These are phyloP conservation scores for Sinopyrophorus schimmeli DNA, from an alignment of 2,888 invertebrate genomes.

Conservation along the genomic window DNA sequence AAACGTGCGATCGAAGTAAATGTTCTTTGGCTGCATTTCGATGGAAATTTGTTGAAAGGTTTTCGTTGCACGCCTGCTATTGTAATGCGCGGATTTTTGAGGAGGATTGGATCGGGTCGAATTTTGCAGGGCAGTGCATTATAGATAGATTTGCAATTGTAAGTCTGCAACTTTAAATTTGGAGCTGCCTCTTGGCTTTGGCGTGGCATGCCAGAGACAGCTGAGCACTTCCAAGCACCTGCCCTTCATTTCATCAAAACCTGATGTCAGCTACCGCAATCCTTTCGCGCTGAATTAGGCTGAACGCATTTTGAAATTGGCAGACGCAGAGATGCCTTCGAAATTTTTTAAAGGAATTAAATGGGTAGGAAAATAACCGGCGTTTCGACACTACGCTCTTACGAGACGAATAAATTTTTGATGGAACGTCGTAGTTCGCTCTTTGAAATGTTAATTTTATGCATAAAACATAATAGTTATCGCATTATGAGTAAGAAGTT, in stretches of 20 bases:
- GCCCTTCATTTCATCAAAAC: slow-evolving; percentile 44
- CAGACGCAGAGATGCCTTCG: slow-evolving; percentile 5
- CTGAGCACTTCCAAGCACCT: slow-evolving; percentile 41
- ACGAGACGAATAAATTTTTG: no score
- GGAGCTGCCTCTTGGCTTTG: slow-evolving; percentile 26
- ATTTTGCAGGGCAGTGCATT: slow-evolving; percentile 30
- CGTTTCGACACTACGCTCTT: no score
- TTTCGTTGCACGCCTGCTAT: no score
- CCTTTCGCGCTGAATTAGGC: slow-evolving; percentile 30
- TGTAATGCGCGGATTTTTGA: no score
- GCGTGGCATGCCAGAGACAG: slow-evolving; percentile 39
- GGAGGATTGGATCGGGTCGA: slow-evolving; percentile 12
- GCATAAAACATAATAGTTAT: no score
- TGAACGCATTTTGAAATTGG: slow-evolving; percentile 24
- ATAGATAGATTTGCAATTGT: slow-evolving; percentile 36
- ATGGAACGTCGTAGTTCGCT: no score
- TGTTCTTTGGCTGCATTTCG: no score
- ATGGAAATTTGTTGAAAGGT: no score
- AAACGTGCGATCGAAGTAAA: no score
- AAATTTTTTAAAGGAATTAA: background rate
- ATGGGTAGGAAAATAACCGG: no score
- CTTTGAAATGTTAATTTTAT: no score
- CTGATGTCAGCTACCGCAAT: slow-evolving; percentile 36
- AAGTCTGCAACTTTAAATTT: slow-evolving; percentile 39
- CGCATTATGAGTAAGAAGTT: no score